Evolutionary conservation across 2,888 invertebrate species (phyloP).

Genomic region (Rhingia rostrata): DNA sequence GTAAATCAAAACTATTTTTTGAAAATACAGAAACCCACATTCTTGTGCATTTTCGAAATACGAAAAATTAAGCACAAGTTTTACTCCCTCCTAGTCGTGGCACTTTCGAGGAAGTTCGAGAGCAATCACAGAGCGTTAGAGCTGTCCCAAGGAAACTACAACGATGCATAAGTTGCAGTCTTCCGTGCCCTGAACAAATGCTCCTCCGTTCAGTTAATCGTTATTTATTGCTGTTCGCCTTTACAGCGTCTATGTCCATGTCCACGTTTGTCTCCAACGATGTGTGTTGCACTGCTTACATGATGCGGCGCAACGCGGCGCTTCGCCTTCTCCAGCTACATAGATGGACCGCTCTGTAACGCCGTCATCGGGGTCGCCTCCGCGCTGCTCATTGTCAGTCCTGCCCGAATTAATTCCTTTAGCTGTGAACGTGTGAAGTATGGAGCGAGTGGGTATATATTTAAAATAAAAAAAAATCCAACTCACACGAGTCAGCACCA

Average conservation of each 20-base stretch:
- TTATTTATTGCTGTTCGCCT: constrained; percentile 70
- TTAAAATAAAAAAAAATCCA: constrained; percentile 32
- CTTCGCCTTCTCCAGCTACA: constrained; percentile 22
- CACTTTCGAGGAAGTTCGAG: constrained; percentile 49
- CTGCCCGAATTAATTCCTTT: constrained; percentile 60
- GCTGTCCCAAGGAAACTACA: constrained; percentile 10
- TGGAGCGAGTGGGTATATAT: constrained; percentile 28
- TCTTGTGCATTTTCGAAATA: constrained; percentile 38
- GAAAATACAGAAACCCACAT: constrained; percentile 41
- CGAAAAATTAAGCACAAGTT: constrained; percentile 58
- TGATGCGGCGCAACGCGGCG: neutral
- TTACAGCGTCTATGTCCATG: constrained; percentile 24
- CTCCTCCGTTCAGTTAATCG: constrained; percentile 61
- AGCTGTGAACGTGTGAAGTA: constrained; percentile 31
- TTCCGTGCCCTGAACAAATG: constrained; percentile 46
- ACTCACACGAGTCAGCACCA: constrained; percentile 75
- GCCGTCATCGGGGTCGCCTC: constrained; percentile 30
- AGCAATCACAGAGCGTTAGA: constrained; percentile 30
- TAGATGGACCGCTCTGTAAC: neutral
- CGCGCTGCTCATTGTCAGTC: constrained; percentile 6
- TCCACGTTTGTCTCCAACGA: constrained; percentile 35
- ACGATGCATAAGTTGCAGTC: too few species aligned
- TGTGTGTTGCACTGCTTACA: constrained; percentile 57
- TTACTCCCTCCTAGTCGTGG: constrained; percentile 38
- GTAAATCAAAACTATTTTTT: constrained; percentile 51